Conservation (phyloP, 2,797 vertebrate genomes). For the Cryptoprocta ferox region DNA sequence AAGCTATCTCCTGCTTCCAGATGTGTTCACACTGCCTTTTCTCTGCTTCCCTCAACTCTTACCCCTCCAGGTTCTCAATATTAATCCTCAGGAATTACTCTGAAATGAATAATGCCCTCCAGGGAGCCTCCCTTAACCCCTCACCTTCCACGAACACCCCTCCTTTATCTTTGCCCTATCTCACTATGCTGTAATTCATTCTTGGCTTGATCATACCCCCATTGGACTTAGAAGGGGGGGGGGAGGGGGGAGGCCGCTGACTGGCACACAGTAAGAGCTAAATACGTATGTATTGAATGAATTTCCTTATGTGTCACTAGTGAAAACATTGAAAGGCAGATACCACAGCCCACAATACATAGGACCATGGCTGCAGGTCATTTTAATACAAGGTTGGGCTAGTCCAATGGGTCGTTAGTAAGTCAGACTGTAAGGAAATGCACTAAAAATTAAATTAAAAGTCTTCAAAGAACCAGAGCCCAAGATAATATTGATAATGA, state of each 20-base stretch:
- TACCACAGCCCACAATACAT: too few species aligned
- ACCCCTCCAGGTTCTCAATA: background rate
- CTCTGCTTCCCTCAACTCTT: background rate
- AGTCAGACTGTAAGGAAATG: background rate
- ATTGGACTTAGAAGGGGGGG: background rate
- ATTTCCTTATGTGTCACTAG: background rate
- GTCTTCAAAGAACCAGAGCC: background rate
- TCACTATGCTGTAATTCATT: background rate
- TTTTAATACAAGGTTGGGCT: background rate
- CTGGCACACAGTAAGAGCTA: background rate
- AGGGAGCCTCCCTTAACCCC: background rate
- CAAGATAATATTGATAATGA: background rate
- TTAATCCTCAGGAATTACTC: background rate
- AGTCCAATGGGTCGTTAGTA: background rate
- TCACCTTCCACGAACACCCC: background rate
- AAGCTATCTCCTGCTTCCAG: background rate
- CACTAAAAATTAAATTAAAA: background rate
- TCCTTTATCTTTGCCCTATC: background rate
- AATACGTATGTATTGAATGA: background rate
- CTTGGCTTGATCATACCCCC: background rate
- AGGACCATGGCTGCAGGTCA: background rate
- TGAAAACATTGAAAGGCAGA: background rate
- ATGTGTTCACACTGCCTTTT: background rate
- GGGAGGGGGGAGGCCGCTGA: too few species aligned
- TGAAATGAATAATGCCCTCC: background rate